Evolutionary conservation across 2,113 vertebrate genomes (phyloP), one percentile per base, ranked within the genome.

Genomic region (Heliornis fulica): DNA sequence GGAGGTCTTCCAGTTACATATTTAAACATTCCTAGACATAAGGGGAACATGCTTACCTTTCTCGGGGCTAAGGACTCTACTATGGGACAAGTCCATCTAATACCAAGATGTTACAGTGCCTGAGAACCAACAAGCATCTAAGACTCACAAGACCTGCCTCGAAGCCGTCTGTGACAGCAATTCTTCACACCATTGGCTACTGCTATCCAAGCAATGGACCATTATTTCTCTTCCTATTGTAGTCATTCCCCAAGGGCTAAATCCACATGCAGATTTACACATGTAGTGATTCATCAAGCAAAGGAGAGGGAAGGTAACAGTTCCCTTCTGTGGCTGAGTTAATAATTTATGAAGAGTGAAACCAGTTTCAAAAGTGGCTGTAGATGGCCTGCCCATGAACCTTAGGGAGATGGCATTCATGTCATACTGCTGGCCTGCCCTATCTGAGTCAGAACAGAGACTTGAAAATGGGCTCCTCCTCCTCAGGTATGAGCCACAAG

Each of bases 261-360:
- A 95, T 68, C 60, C 51, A 63, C 60, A 70, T 32, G 43, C 83
- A 65, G 41, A 66, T 63, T 92, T 87, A 80, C 36, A 64, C 5
- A 13, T 5, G 15, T 9, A 88, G 38, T 71, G 77, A 93, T 74
- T 89, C 29, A 84, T 38, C 40, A 85, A 57, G 15, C 16, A 65
- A 84, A 40, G 71, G 28, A 82, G 40, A 72, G 19, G 28, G 56
- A 15, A 69, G 53, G 48, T 80, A 88, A 76, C 48, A 86, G 11
- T 57, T 81, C 45, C 48, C 34, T 82, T 56, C 31, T 50, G 74
- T 1, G 3, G 56, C 5, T 36, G 81, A 78, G 84, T 91, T 84
- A 96, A 84, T 94, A 63, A 96, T 94, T 96, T 87, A 89, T 81
- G 41, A 87, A 40, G 29, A 46, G 29, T 82, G 81, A 87, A 93